These are phyloP conservation scores for Torymus auratus DNA, from an alignment of 2,888 invertebrate species.

Conservation along the genomic window DNA sequence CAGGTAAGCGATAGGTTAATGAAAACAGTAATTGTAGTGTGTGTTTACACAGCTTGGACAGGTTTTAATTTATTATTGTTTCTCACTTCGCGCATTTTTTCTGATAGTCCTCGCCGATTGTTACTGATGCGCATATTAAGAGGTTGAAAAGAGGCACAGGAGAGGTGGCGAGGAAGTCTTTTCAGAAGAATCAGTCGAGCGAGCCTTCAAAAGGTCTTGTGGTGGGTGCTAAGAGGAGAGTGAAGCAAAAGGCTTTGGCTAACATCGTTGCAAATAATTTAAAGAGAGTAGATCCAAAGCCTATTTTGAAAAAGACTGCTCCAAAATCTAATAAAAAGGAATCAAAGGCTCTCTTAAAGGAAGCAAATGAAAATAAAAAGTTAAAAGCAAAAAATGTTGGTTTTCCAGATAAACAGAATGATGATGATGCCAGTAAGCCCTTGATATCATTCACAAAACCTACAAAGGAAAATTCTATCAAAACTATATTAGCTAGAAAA, in stretches of 20 bases:
- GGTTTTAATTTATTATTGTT: slow-evolving; percentile 27
- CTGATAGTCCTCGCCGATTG: slow-evolving; percentile 29
- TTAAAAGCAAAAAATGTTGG: not conserved
- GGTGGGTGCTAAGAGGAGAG: slow-evolving; percentile 62
- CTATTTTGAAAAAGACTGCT: slow-evolving; percentile 37
- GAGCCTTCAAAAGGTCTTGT: slow-evolving; percentile 37
- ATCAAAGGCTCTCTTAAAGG: not conserved
- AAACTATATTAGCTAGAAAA: slow-evolving; percentile 52
- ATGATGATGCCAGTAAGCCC: slow-evolving; percentile 41
- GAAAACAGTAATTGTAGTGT: not conserved
- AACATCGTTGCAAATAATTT: slow-evolving; percentile 69
- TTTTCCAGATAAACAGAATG: slow-evolving; percentile 14
- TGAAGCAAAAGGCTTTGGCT: slow-evolving; percentile 71
- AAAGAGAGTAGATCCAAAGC: slow-evolving; percentile 42
- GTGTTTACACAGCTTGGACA: slow-evolving; percentile 29
- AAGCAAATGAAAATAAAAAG: not conserved
- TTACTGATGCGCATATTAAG: slow-evolving; percentile 27
- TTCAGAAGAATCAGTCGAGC: slow-evolving; percentile 33
- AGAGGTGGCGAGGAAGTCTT: slow-evolving; percentile 28
- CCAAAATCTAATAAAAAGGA: not conserved
- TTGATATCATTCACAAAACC: slow-evolving; percentile 65
- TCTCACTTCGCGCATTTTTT: not conserved
- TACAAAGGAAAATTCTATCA: slow-evolving; percentile 61
- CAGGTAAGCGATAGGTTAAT: slow-evolving; percentile 69
- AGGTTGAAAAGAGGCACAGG: slow-evolving; percentile 21